These are phyloP conservation scores for Eupeodes latifasciatus DNA, from an alignment of 2,888 invertebrate genomes.

Conservation along the genomic window DNA sequence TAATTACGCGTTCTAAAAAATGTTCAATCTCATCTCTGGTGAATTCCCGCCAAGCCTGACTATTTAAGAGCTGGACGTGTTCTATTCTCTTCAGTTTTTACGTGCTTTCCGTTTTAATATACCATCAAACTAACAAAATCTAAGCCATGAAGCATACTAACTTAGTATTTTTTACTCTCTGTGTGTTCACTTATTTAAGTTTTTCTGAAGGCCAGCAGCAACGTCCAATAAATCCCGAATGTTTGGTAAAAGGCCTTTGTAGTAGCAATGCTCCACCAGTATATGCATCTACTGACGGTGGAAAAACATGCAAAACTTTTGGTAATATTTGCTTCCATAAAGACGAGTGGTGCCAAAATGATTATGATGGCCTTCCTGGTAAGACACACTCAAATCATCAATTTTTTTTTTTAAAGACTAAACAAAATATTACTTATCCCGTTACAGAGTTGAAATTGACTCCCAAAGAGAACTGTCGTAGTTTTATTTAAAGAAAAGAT, in stretches of 20 bases:
- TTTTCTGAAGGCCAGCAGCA: background rate
- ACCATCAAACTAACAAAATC: too few relatives aligned
- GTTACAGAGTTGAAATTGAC: background rate
- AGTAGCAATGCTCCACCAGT: background rate
- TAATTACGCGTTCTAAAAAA: too few relatives aligned
- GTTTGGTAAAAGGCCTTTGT: background rate
- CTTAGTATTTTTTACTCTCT: background rate
- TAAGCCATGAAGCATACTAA: too few relatives aligned
- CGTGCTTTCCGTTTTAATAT: too few relatives aligned
- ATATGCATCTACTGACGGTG: constrained; percentile 3
- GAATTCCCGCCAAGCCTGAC: too few relatives aligned
- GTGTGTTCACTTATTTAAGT: background rate
- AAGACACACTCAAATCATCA: background rate
- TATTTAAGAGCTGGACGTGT: too few relatives aligned
- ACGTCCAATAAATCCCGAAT: background rate
- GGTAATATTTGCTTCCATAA: background rate
- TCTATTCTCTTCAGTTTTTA: too few relatives aligned
- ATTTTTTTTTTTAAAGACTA: too few relatives aligned
- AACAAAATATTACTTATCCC: too few relatives aligned
- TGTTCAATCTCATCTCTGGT: too few relatives aligned
- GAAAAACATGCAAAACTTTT: background rate
- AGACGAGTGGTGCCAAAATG: background rate
- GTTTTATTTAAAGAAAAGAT: too few relatives aligned
- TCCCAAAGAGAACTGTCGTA: too few relatives aligned
- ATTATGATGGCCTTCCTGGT: background rate